Conservation (phyloP, 2,888 invertebrate species). For the Suillia variegata region DNA sequence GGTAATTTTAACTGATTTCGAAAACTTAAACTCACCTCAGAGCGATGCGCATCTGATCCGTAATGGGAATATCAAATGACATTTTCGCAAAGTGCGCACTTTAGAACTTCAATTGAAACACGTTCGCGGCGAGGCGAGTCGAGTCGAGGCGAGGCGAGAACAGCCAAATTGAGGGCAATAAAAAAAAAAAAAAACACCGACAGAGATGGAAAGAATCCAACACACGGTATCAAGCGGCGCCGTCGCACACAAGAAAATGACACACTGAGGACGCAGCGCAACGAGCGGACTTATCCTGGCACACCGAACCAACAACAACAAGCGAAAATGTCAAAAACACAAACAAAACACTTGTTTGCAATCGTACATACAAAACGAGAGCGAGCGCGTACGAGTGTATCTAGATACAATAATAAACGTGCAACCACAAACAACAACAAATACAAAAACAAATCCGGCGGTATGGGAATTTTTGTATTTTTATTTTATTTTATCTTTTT, state of each 20-base stretch:
- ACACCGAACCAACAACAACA: too few relatives aligned
- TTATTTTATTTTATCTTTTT: background rate
- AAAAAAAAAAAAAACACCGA: background rate
- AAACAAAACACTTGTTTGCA: background rate
- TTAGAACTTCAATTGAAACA: slow-evolving; percentile 4
- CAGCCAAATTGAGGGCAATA: too few relatives aligned
- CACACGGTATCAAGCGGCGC: background rate
- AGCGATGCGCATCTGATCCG: slow-evolving; percentile 56
- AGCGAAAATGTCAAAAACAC: too few relatives aligned
- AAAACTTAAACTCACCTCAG: slow-evolving; percentile 45
- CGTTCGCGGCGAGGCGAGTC: background rate
- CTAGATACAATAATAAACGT: too few relatives aligned
- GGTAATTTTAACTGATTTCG: too few relatives aligned
- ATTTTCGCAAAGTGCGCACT: slow-evolving; percentile 32
- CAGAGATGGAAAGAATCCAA: slow-evolving; percentile 24
- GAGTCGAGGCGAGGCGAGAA: too few relatives aligned
- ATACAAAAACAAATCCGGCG: slow-evolving; percentile 17
- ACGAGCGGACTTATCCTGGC: too few relatives aligned
- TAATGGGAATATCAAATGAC: slow-evolving; percentile 56
- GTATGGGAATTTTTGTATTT: background rate
- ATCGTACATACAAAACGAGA: too few relatives aligned
- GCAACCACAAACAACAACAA: slow-evolving; percentile 1
- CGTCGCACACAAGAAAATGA: background rate
- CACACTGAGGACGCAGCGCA: background rate
- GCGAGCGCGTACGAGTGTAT: too few relatives aligned